Percentiles rank a stretch among this genome's conserved stretches.
These are phyloP conservation scores for Tenthredo livida DNA, from an alignment of 2,888 invertebrate genomes.

Conservation along the genomic window DNA sequence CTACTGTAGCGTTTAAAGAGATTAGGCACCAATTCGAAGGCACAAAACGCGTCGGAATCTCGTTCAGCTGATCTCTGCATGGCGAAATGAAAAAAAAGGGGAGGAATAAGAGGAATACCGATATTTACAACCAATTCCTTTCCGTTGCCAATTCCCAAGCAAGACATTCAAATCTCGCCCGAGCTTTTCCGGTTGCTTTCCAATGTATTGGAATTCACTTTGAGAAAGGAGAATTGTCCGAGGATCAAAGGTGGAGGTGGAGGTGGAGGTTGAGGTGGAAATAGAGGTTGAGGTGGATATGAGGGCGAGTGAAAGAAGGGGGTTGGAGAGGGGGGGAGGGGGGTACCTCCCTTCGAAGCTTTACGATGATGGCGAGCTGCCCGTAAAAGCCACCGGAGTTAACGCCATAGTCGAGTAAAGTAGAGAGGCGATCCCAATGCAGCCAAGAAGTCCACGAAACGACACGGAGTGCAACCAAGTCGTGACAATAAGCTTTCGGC, in stretches of 20 bases:
- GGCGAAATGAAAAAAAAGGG: slow-evolving; percentile 8
- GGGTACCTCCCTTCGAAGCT: slow-evolving; percentile 58
- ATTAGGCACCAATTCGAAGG: slow-evolving; percentile 27
- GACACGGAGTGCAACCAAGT: slow-evolving; percentile 38
- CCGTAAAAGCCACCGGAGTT: slow-evolving; percentile 68
- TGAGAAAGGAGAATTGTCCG: slow-evolving; percentile 57
- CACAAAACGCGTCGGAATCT: slow-evolving; percentile 10
- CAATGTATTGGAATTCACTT: slow-evolving; percentile 72
- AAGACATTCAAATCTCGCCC: slow-evolving; percentile 69
- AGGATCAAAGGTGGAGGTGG: slow-evolving; percentile 49
- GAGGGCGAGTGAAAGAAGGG: slow-evolving; percentile 44
- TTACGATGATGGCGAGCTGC: slow-evolving; percentile 70
- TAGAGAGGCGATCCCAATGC: slow-evolving; percentile 50
- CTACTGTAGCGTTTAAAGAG: background rate
- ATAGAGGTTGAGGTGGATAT: slow-evolving; percentile 53
- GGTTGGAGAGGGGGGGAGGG: too few relatives aligned
- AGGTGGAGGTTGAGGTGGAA: slow-evolving; percentile 56
- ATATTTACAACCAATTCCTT: slow-evolving; percentile 49
- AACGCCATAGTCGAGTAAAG: slow-evolving; percentile 49
- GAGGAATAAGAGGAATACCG: slow-evolving; percentile 17
- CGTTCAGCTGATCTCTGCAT: slow-evolving; percentile 30
- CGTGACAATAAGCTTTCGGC: slow-evolving; percentile 46
- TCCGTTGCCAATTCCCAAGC: slow-evolving; percentile 61
- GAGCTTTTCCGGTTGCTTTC: slow-evolving; percentile 66
- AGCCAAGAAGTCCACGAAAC: slow-evolving; percentile 42